Evolutionary conservation across 2,113 vertebrate species (phyloP).

Genomic region (Hypocryptadius cinnamomeus): DNA sequence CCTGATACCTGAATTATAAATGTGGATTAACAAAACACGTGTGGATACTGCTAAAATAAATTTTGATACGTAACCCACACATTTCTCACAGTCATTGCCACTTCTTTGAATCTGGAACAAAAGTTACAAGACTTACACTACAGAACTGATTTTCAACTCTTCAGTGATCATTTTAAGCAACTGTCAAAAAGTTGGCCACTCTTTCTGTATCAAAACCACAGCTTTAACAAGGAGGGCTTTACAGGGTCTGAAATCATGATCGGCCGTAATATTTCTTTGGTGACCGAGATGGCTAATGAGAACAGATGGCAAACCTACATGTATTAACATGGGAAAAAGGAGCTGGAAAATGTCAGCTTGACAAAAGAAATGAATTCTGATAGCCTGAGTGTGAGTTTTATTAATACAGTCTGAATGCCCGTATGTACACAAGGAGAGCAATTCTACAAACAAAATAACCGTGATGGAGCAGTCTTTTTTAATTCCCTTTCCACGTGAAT

Average conservation of each 20-base stretch:
- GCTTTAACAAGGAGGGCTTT: slow-evolving; percentile 17
- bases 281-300: slow-evolving; percentile 18
- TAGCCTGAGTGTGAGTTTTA: slow-evolving; percentile 1
- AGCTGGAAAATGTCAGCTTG: background rate
- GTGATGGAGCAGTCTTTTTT: background rate
- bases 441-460: background rate
- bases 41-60: background rate
- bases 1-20: background rate
- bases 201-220: background rate
- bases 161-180: background rate
- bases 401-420: slow-evolving; percentile 27
- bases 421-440: background rate
- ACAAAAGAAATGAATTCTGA: slow-evolving; percentile 33
- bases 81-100: background rate
- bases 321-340: slow-evolving; percentile 10
- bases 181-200: background rate
- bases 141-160: background rate
- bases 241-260: background rate
- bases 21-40: background rate
- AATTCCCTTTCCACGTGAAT: background rate
- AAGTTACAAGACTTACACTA: background rate
- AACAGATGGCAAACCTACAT: slow-evolving; percentile 41
- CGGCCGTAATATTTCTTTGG: background rate
- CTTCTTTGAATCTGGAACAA: background rate
- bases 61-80: background rate